Percentiles rank a stretch among this genome's conserved stretches.
These are phyloP conservation scores for Aphidius gifuensis DNA, from an alignment of 1,140 invertebrate genomes.

Conservation along the genomic window DNA sequence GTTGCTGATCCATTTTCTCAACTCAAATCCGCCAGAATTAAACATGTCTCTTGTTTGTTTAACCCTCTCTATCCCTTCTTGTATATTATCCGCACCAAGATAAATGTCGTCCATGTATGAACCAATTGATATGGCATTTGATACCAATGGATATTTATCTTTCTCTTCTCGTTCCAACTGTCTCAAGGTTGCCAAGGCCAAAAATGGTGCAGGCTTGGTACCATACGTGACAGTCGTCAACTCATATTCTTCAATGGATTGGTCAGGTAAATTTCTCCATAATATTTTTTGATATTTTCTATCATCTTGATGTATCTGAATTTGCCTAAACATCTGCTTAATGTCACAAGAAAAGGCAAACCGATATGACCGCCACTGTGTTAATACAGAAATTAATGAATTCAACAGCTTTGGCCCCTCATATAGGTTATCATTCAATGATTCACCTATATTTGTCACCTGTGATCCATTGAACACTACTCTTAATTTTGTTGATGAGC, in stretches of 20 bases:
- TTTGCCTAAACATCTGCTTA: conserved; percentile 43
- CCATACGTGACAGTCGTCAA: conserved; percentile 41
- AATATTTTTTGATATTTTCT: conserved; percentile 37
- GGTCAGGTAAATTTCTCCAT: conserved; percentile 30
- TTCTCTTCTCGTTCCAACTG: conserved; percentile 35
- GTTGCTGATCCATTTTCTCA: conserved; percentile 21
- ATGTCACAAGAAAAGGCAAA: conserved; percentile 36
- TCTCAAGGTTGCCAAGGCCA: conserved; percentile 35
- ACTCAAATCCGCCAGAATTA: conserved; percentile 19
- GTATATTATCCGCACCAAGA: too few relatives aligned
- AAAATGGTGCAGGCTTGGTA: conserved; percentile 41
- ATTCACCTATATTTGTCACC: conserved; percentile 4
- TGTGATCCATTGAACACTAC: conserved; percentile 18
- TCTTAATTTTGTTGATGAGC: conserved; percentile 22
- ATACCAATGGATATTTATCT: conserved; percentile 23
- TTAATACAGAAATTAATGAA: conserved; percentile 14
- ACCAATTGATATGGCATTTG: not conserved
- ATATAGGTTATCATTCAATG: conserved; percentile 19
- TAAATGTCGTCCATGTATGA: conserved; percentile 5
- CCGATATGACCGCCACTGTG: conserved; percentile 18
- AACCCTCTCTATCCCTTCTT: too few relatives aligned
- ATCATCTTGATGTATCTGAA: conserved; percentile 33
- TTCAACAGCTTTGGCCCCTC: conserved; percentile 11
- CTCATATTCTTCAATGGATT: conserved; percentile 22
- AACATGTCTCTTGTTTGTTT: too few relatives aligned